Base-by-base conservation (phyloP, 2,888 invertebrate species). In the Cataglyphis rosenhaueri region DNA sequence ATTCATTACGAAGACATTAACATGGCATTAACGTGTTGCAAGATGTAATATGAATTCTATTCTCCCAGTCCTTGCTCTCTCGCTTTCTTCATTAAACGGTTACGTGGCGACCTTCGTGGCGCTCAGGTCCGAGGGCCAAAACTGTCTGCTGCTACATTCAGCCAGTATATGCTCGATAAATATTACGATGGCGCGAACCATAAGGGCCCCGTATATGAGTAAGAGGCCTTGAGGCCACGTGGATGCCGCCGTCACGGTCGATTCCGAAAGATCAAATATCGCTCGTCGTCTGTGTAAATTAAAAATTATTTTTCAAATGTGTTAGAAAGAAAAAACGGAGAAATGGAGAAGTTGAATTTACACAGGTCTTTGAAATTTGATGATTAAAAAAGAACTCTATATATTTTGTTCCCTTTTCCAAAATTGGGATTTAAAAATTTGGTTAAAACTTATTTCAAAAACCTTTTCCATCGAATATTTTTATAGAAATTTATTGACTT, bases 91-190 rank as follows among this genome's bases (percentile, higher is more conserved):
- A 21, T 59, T 73, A 86, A 86, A 66, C 84, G 84, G 87, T 91
- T 91, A 90, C 90, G 90, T 87, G 89, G 91, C 87, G 92, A 88
- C 93, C 92, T 93, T 93, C 91, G 86, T 82, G 73, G 75, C 87
- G 85, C 89, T 91, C 92, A 91, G 91, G 92, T 92, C 91, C 91
- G 92, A 93, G 92, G 93, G 93, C 93, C 93, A 92, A 93, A 93
- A 92, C 87, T 83, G 91, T 90, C 89, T 83, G 81, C 21, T 52
- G 83, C 21, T 78, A 83, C 84, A 90, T 89, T 91, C 88, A 84
- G 90, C 81, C 86, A 62, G 71, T 87, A 88, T 88, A 87, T 87
- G 88, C 86, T 88, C 90, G 85, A 91, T 90, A 90, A 92, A 91
- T 90, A 91, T 88, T 87, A 87, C 83, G 85, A 86, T 83, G 82